Conservation (phyloP, 2,888 invertebrate species). For the Cataglyphis rosenhaueri region DNA sequence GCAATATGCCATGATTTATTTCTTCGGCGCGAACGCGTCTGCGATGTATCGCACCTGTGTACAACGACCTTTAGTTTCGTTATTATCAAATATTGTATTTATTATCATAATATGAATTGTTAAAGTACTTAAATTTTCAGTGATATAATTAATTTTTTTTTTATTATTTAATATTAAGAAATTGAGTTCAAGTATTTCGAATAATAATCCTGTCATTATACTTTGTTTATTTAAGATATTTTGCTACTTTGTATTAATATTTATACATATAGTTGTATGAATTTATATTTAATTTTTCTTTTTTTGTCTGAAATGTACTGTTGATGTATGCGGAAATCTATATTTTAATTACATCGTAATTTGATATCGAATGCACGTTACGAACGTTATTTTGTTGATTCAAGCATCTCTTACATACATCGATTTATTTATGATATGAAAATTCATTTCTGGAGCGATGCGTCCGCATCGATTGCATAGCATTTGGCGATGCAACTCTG, state of each 20-base stretch:
- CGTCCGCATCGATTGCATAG: constrained; percentile 21
- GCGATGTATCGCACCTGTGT: not conserved
- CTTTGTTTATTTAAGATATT: not conserved
- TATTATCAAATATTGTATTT: constrained; percentile 7
- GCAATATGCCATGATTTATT: constrained; percentile 21
- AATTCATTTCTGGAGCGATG: constrained; percentile 48
- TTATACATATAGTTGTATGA: not conserved
- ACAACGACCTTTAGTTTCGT: constrained; percentile 16
- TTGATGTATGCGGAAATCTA: not conserved
- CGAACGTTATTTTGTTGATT: constrained; percentile 19
- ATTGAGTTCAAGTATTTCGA: not conserved
- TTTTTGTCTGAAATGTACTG: not conserved
- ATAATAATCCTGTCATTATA: not conserved
- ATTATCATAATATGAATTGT: not conserved
- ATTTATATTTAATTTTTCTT: not conserved
- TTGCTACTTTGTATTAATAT: not conserved
- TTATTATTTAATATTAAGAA: not conserved
- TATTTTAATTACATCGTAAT: constrained; percentile 37
- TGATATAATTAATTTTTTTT: not conserved
- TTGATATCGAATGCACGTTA: not conserved
- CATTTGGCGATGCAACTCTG: constrained; percentile 52
- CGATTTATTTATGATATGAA: constrained; percentile 44
- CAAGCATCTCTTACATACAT: not conserved
- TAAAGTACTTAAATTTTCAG: not conserved
- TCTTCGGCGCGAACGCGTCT: not conserved